Percentiles rank a stretch among this genome's conserved stretches.
Conservation (phyloP, 2,113 vertebrate genomes). For the Nothocercus julius region DNA sequence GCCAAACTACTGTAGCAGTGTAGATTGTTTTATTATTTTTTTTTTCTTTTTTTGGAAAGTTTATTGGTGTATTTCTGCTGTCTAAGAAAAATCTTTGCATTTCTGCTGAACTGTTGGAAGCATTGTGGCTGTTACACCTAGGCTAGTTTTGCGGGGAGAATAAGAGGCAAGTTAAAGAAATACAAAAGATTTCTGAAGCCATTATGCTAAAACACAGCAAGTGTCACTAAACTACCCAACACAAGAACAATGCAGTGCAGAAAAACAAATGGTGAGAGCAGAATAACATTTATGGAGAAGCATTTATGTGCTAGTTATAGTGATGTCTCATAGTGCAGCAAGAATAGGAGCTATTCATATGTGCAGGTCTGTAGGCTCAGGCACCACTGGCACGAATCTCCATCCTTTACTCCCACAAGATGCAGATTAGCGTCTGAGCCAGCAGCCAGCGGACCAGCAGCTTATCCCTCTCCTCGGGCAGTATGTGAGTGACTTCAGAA, state of each 20-base stretch:
- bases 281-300: neutral
- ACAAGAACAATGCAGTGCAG: neutral
- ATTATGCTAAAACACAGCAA: neutral
- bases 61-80: neutral
- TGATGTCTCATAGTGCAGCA: neutral
- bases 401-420: neutral
- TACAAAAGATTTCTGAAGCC: neutral
- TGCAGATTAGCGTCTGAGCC: neutral
- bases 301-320: neutral
- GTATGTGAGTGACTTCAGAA: neutral
- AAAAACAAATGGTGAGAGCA: neutral
- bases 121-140: neutral
- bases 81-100: neutral
- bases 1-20: neutral
- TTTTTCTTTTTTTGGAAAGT: neutral
- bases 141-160: neutral
- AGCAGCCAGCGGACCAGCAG: neutral
- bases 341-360: neutral
- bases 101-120: neutral
- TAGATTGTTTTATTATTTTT: no score
- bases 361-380: fast-evolving
- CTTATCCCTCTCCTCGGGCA: neutral
- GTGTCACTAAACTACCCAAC: neutral
- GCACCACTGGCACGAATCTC: neutral
- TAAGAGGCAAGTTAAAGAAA: neutral